Evolutionary conservation across 2,113 vertebrate genomes (phyloP), one percentile per base, ranked within the genome.

Genomic region (Haemorhous mexicanus): DNA sequence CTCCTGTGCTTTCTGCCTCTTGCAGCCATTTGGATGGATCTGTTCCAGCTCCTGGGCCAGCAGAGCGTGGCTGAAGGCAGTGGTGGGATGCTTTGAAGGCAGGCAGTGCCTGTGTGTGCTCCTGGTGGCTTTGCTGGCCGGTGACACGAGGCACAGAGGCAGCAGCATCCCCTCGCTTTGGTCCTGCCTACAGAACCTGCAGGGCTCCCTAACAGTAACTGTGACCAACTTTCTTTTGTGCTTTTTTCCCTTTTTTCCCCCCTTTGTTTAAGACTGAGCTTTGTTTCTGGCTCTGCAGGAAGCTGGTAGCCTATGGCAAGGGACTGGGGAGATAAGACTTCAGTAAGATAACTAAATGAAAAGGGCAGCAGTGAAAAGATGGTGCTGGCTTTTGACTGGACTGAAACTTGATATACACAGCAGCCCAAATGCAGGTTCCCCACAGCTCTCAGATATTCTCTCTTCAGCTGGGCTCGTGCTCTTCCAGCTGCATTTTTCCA

Each of bases 351-450:
- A 93, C 95, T 94, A 62, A 96, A 93, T 97, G 96, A 96, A 97
- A 96, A 96, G 93, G 95, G 88, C 94, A 97, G 95, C 94, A 96
- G 85, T 96, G 95, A 97, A 97, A 96, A 96, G 90, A 93, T 96
- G 90, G 88, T 94, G 94, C 90, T 33, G 76, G 93, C 90, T 97
- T 97, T 95, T 94, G 92, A 95, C 80, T 69, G 92, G 93, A 87
- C 92, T 96, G 90, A 96, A 94, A 92, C 95, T 93, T 84, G 88
- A 93, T 80, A 43, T 12, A 78, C 85, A 35, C 83, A 39, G 46
- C 83, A 90, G 77, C 88, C 92, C 93, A 82, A 79, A 96, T 69
- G 88, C 74, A 61, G 83, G 72, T 78, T 93, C 86, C 88, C 88
- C 83, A 89, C 66, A 3, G 79, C 80, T 94, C 88, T 93, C 59